These are phyloP conservation scores for Amorpha juglandis DNA, from an alignment of 2,888 invertebrate genomes.

Conservation along the genomic window DNA sequence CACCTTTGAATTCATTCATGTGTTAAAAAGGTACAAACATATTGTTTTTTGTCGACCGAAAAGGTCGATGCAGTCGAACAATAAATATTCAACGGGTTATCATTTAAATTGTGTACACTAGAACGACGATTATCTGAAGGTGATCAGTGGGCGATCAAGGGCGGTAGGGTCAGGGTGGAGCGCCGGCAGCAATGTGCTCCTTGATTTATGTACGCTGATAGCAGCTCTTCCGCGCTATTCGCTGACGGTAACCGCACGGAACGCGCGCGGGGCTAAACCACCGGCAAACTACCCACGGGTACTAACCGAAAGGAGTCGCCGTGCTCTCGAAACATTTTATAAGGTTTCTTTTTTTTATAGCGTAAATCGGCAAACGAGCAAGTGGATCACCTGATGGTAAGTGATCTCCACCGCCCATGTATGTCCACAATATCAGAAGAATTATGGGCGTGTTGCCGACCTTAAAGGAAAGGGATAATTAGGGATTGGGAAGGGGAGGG, in stretches of 20 bases:
- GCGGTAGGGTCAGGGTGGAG: slow-evolving; percentile 63
- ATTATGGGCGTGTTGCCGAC: no score
- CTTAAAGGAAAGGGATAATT: no score
- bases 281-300: slow-evolving; percentile 43
- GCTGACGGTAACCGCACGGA: slow-evolving; percentile 69
- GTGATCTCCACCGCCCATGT: no score
- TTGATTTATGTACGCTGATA: slow-evolving; percentile 78
- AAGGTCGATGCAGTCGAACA: slow-evolving; percentile 46
- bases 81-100: slow-evolving; percentile 58
- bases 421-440: no score
- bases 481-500: no score
- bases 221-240: slow-evolving; percentile 76
- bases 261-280: slow-evolving; percentile 55
- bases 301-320: slow-evolving; percentile 37
- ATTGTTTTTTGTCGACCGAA: slow-evolving; percentile 48
- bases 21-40: slow-evolving; percentile 51
- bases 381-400: no score
- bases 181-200: slow-evolving; percentile 66
- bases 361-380: no score
- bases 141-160: slow-evolving; percentile 70
- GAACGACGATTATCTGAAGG: slow-evolving; percentile 60
- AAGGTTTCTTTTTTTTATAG: no score
- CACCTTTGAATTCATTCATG: slow-evolving; percentile 56
- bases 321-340: slow-evolving; percentile 30
- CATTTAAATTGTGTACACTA: slow-evolving; percentile 52